Percentiles rank a stretch among this genome's conserved stretches.
These are phyloP conservation scores for Rousettus madagascariensis DNA, from an alignment of 2,797 vertebrate species.

Conservation along the genomic window DNA sequence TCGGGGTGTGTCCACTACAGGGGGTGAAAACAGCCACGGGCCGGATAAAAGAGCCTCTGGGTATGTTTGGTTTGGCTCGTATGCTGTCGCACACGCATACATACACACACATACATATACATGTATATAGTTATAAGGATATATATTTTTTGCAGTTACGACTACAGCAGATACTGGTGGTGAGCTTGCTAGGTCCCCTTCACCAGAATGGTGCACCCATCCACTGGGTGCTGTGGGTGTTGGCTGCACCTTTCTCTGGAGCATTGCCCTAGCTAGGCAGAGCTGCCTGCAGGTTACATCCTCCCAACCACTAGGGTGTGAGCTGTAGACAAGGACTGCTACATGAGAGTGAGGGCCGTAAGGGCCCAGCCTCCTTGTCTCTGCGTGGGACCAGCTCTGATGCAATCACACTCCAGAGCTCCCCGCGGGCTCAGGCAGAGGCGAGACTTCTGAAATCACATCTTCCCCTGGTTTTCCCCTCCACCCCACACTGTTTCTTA, in stretches of 20 bases:
- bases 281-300: neutral
- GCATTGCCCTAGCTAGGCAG: neutral
- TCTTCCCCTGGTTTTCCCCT: neutral
- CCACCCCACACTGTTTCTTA: neutral
- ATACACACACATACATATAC: no score
- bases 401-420: neutral
- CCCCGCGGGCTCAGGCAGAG: neutral
- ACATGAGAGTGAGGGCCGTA: neutral
- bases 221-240: neutral
- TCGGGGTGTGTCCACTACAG: neutral
- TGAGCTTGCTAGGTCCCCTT: neutral
- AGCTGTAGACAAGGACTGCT: neutral
- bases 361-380: neutral
- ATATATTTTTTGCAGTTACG: neutral
- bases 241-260: neutral
- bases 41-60: neutral
- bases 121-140: no score
- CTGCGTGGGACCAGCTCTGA: neutral
- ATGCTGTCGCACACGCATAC: no score
- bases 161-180: neutral
- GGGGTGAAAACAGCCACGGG: neutral
- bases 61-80: neutral
- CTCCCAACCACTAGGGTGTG: neutral
- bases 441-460: neutral
- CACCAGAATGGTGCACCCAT: rapidly evolving